phyloP scores from a whole-genome alignment of 92 coral and sea anemone genomes.

The Siderastrea siderea region DNA sequence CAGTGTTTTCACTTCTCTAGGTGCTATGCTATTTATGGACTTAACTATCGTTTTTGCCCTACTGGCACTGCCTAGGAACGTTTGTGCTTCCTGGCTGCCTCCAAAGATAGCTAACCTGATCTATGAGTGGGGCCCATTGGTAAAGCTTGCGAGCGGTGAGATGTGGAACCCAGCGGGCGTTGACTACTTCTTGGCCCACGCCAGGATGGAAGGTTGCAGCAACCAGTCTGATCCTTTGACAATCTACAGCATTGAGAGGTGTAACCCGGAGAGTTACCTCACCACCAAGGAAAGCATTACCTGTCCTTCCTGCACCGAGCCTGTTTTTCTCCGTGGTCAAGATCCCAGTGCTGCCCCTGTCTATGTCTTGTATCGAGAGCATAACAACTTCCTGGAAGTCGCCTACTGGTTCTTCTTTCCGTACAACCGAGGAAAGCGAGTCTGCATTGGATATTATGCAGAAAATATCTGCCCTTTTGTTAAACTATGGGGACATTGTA shows the following conservation, averaged over 20 bases:
- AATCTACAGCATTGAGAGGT: not conserved
- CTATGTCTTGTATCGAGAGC: slow-evolving; percentile 18
- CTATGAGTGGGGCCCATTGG: too few relatives aligned
- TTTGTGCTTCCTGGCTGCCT: too few relatives aligned
- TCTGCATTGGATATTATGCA: too few relatives aligned
- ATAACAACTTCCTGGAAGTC: not conserved
- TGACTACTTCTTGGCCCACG: not conserved
- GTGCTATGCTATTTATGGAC: too few relatives aligned
- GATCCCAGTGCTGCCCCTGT: slow-evolving; percentile 24
- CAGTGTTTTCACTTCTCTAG: too few relatives aligned
- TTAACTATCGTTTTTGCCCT: too few relatives aligned
- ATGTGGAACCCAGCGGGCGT: not conserved
- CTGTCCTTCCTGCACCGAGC: slow-evolving; percentile 28
- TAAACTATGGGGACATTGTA: too few relatives aligned
- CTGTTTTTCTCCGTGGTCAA: slow-evolving; percentile 35
- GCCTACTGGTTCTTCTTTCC: too few relatives aligned
- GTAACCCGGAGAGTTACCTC: not conserved
- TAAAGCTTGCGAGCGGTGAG: not conserved
- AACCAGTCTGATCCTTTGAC: not conserved
- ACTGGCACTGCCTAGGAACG: too few relatives aligned
- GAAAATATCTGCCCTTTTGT: too few relatives aligned
- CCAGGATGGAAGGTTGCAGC: not conserved
- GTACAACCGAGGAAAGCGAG: too few relatives aligned
- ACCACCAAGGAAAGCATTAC: not conserved
- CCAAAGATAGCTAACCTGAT: too few relatives aligned